phyloP scores from a whole-genome alignment of 92 coral and sea anemone genomes.

The Heliopora coerulea region DNA sequence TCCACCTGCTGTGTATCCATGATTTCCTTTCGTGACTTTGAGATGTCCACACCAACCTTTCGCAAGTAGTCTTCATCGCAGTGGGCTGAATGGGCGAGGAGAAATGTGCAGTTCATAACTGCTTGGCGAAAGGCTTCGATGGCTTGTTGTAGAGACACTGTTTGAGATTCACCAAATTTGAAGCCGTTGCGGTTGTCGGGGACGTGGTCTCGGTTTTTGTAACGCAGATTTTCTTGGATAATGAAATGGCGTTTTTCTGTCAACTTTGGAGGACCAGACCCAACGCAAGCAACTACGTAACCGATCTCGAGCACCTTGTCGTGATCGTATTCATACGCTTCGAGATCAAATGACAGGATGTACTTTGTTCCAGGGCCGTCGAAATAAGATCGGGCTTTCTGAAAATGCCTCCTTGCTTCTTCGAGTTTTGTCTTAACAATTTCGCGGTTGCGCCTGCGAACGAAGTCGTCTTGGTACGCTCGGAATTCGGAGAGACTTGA shows the following conservation, averaged over 20 bases:
- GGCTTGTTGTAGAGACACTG: constrained; percentile 56
- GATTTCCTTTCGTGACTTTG: constrained; percentile 37
- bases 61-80: constrained; percentile 48
- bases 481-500: constrained; percentile 29
- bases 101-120: constrained; percentile 43
- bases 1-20: constrained; percentile 69
- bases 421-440: constrained; percentile 41
- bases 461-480: constrained; percentile 8
- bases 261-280: neutral
- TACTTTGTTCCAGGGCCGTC: neutral
- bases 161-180: constrained; percentile 56
- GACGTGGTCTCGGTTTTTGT: constrained; percentile 41
- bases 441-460: constrained; percentile 23
- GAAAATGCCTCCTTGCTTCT: constrained; percentile 45
- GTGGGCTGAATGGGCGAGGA: constrained; percentile 60
- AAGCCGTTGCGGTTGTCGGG: constrained; percentile 57
- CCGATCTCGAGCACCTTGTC: constrained; percentile 63
- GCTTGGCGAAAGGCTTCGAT: constrained; percentile 51
- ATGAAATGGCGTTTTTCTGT: constrained; percentile 52
- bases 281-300: constrained; percentile 44
- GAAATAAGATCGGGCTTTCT: constrained; percentile 20
- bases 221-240: constrained; percentile 49
- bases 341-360: constrained; percentile 61
- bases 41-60: constrained; percentile 3
- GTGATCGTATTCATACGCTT: constrained; percentile 61